Percentiles rank a stretch among this genome's conserved stretches.
These are phyloP conservation scores for Rhinogobio ventralis DNA, from an alignment of 2,797 vertebrate species.

Conservation along the genomic window DNA sequence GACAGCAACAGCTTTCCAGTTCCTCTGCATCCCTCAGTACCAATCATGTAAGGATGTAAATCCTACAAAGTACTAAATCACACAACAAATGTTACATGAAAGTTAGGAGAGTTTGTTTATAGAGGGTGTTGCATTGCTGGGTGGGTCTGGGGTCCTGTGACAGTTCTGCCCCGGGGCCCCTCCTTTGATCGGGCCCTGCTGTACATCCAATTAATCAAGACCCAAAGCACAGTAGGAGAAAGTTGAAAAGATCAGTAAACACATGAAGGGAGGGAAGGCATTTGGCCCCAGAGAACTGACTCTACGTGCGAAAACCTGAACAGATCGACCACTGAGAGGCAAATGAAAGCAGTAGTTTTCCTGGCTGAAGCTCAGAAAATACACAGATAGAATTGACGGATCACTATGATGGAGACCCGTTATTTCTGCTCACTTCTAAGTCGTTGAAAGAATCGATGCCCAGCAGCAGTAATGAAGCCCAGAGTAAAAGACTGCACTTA, in stretches of 20 bases:
- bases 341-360: conserved; percentile 46
- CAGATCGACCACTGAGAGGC: conserved; percentile 50
- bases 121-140: not conserved
- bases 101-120: not conserved
- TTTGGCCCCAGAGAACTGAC: conserved; percentile 21
- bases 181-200: conserved; percentile 7
- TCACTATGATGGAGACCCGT: conserved; percentile 21
- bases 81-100: not conserved
- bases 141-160: not conserved
- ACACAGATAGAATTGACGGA: conserved; percentile 36
- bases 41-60: not conserved
- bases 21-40: no score
- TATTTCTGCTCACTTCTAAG: conserved; percentile 20
- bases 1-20: not conserved
- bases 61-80: not conserved
- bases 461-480: conserved; percentile 15
- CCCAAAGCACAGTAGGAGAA: conserved; percentile 38
- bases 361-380: conserved; percentile 37
- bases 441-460: conserved; percentile 28
- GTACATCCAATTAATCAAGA: conserved; percentile 43
- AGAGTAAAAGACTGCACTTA: conserved; percentile 78
- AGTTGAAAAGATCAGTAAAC: conserved; percentile 49
- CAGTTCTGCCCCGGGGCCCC: not conserved
- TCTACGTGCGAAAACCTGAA: conserved; percentile 20
- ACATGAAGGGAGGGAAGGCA: conserved; percentile 35